phyloP scores from a whole-genome alignment of 30 jellyfish, hydroid and myxozoan species.

The Turritopsis dohrnii region DNA sequence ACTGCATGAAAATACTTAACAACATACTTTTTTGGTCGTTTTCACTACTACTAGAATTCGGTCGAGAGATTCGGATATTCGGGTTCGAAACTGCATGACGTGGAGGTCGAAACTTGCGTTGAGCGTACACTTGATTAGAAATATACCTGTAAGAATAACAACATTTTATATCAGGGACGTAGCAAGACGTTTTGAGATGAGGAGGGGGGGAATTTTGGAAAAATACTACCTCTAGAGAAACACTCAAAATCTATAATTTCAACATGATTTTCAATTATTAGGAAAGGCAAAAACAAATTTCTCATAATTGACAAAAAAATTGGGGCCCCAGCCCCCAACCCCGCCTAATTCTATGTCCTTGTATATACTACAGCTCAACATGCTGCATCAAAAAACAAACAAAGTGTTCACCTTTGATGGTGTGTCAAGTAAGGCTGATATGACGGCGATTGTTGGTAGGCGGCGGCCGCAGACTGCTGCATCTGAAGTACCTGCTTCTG shows the following conservation, averaged over 20 bases:
- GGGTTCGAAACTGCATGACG: constrained; percentile 2
- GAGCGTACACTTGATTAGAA: not conserved
- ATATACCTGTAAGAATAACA: not conserved
- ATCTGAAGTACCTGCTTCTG: constrained; percentile 8
- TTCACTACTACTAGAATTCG: constrained; percentile 36
- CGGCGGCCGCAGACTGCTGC: too few relatives aligned
- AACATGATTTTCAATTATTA: too few relatives aligned
- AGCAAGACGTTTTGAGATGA: too few relatives aligned
- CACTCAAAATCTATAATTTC: too few relatives aligned
- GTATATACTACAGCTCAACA: too few relatives aligned
- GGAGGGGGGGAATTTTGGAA: too few relatives aligned
- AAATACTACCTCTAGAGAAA: not conserved
- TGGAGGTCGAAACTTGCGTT: constrained; percentile 21
- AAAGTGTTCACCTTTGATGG: constrained; percentile 15
- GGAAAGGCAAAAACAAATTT: too few relatives aligned
- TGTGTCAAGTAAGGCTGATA: not conserved
- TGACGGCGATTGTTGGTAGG: constrained; percentile 28
- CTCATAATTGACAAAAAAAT: too few relatives aligned
- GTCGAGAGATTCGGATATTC: constrained; percentile 38
- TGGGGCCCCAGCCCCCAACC: too few relatives aligned
- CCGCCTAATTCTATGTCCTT: too few relatives aligned
- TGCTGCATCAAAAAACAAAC: too few relatives aligned
- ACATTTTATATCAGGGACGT: too few relatives aligned
- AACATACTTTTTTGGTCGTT: constrained; percentile 39
- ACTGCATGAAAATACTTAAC: not conserved